Conservation (phyloP, 2,888 invertebrate species). For the Lithosia quadra region DNA sequence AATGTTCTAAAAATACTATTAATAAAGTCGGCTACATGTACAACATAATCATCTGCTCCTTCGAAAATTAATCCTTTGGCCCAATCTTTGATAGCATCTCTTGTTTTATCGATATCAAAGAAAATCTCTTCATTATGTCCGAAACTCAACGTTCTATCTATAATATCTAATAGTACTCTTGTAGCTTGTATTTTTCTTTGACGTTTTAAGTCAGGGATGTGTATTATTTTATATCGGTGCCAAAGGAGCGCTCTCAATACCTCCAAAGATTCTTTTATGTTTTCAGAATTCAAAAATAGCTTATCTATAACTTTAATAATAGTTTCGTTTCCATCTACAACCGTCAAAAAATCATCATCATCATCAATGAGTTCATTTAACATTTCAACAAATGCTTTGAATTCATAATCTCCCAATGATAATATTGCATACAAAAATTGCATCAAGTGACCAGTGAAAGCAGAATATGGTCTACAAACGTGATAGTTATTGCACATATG, state of each 20-base stretch:
- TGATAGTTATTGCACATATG: constrained; percentile 4
- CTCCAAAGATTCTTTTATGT: constrained; percentile 7
- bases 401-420: background rate
- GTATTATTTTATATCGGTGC: constrained; percentile 14
- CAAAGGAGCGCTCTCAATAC: background rate
- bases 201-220: background rate
- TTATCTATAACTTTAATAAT: background rate
- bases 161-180: constrained; percentile 11
- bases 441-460: background rate
- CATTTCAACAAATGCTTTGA: background rate
- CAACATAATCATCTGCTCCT: background rate
- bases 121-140: background rate
- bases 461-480: constrained; percentile 15
- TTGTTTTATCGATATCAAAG: background rate
- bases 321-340: background rate
- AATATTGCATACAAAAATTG: background rate
- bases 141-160: constrained; percentile 11
- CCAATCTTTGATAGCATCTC: background rate
- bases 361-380: background rate
- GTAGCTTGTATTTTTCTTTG: constrained; percentile 14
- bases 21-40: constrained; percentile 2
- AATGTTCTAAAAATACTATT: constrained; percentile 10
- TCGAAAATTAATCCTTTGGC: background rate
- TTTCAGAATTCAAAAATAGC: background rate
- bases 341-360: constrained; percentile 3